phyloP scores from a whole-genome alignment of 2,888 invertebrate species.

The Dolichopus griseipennis region DNA sequence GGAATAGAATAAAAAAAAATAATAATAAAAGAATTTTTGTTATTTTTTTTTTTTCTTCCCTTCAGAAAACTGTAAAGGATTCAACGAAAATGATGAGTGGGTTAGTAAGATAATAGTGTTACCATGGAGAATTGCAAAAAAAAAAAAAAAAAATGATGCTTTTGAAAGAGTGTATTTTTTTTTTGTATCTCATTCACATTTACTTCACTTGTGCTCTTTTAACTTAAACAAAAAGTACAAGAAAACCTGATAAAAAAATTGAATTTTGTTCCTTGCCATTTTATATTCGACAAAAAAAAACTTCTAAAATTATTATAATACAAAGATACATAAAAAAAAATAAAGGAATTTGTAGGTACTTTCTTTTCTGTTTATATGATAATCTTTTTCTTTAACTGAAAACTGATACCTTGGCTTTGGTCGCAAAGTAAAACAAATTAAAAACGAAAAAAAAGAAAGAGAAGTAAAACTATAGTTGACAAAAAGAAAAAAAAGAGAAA shows the following conservation, averaged over 20 bases:
- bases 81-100: not conserved
- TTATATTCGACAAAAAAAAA: no score
- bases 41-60: no score
- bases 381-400: not conserved
- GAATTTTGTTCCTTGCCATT: no score
- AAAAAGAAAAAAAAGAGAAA: not conserved
- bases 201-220: not conserved
- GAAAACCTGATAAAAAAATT: no score
- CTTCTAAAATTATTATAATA: no score
- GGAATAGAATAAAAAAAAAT: no score
- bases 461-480: not conserved
- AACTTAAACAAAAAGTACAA: no score
- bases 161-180: not conserved
- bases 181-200: not conserved
- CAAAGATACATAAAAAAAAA: no score
- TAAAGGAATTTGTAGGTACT: not conserved
- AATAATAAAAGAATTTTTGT: no score
- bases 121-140: not conserved
- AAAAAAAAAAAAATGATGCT: not conserved
- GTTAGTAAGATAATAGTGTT: slow-evolving; percentile 2
- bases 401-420: not conserved
- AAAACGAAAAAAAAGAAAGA: no score
- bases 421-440: no score
- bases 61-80: slow-evolving; percentile 1
- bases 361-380: not conserved